Evolutionary conservation across 37 sponge, comb jelly and placozoan genomes (phyloP).

Genomic region (Crambe crambe): DNA sequence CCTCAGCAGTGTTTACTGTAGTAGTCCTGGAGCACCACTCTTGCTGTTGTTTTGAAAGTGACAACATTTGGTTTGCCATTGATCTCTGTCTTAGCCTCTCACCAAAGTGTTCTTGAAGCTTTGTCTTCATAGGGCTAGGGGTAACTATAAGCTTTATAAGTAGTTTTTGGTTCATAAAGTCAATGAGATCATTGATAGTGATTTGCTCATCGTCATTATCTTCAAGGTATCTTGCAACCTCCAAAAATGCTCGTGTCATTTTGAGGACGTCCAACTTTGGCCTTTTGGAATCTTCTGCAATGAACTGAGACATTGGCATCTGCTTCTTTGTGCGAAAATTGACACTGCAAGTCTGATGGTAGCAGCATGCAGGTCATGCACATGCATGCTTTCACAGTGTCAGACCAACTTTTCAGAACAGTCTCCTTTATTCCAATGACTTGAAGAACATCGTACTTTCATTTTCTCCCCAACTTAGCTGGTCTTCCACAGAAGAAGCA

Average conservation of each 20-base stretch:
- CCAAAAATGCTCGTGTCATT: no score
- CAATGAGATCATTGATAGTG: conserved; percentile 36
- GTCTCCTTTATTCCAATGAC: conserved; percentile 37
- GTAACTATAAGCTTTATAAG: conserved; percentile 26
- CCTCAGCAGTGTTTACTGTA: conserved; percentile 27
- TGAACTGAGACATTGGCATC: conserved; percentile 37
- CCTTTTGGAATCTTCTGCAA: no score
- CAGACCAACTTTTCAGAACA: conserved; percentile 35
- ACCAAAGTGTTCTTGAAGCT: conserved; percentile 36
- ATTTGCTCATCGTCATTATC: no score
- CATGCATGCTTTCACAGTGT: conserved; percentile 38
- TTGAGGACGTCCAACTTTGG: conserved; percentile 40
- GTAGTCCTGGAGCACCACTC: conserved; percentile 35
- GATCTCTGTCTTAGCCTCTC: conserved; percentile 51
- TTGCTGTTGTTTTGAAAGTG: conserved; percentile 32
- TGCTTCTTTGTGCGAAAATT: conserved; percentile 46
- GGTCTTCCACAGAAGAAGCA: conserved; percentile 43
- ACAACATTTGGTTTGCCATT: conserved; percentile 46
- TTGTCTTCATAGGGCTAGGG: conserved; percentile 22
- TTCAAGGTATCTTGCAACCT: no score
- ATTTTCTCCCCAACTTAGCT: conserved; percentile 33
- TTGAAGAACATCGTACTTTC: conserved; percentile 40
- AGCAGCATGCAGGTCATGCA: conserved; percentile 54
- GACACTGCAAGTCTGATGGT: conserved; percentile 41
- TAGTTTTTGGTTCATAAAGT: conserved; percentile 32